Conservation (phyloP, 2,113 vertebrate species). For the Lates calcarifer region DNA sequence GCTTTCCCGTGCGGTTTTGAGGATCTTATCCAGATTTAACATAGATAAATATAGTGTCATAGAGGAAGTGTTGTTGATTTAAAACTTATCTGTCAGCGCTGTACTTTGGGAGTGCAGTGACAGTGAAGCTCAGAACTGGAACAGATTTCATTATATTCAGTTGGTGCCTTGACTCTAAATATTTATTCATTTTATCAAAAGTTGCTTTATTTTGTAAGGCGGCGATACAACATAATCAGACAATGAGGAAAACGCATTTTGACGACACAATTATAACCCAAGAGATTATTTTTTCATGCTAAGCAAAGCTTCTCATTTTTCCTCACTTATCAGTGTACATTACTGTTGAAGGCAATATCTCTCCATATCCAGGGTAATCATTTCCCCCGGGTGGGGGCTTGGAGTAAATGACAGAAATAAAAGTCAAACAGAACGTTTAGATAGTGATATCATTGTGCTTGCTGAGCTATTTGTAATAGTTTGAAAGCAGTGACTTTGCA, state of each 20-base stretch:
- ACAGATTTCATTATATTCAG: not conserved
- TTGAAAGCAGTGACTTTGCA: conserved; percentile 67
- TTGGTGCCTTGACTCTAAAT: not conserved
- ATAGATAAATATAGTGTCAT: not conserved
- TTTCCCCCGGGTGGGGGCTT: conserved; percentile 39
- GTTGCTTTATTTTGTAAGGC: not conserved
- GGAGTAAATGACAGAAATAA: conserved; percentile 60
- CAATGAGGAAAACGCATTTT: not conserved
- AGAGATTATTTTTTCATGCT: not conserved
- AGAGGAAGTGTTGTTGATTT: conserved; percentile 15
- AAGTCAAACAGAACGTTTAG: conserved; percentile 61
- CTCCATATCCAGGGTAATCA: conserved; percentile 46
- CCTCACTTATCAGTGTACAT: conserved; percentile 42
- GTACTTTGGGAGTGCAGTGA: not conserved
- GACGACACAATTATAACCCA: conserved; percentile 9
- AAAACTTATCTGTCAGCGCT: not conserved
- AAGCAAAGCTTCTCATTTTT: conserved; percentile 32
- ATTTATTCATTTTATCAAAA: not conserved
- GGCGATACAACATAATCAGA: not conserved
- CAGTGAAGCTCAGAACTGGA: not conserved
- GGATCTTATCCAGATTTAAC: conserved; percentile 14
- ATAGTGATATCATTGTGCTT: conserved; percentile 45
- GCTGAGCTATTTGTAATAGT: conserved; percentile 55
- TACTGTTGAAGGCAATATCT: conserved; percentile 46
- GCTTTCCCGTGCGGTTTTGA: conserved; percentile 13